Percentiles rank a stretch among this genome's conserved stretches.
Conservation (phyloP, 2,797 vertebrate genomes). For the Scarus forsteni region DNA sequence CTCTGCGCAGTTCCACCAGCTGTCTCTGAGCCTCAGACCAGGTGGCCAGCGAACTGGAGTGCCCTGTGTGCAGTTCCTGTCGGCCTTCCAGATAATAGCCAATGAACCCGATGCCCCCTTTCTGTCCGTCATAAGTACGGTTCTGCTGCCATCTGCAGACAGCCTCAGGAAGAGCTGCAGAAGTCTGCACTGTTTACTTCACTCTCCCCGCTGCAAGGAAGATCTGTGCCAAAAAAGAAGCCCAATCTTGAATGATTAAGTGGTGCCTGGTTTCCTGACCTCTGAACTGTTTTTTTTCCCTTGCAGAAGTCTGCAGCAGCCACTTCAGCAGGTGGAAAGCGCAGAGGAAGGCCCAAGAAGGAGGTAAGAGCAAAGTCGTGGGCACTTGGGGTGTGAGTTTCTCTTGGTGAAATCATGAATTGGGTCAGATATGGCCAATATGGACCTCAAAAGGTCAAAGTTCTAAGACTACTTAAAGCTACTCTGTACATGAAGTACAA, state of each 20-base stretch:
- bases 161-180: slow-evolving; percentile 9
- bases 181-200: slow-evolving; percentile 24
- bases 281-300: slow-evolving; percentile 1
- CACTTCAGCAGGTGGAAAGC: slow-evolving; percentile 88
- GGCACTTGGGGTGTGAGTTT: too few relatives aligned
- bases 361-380: slow-evolving; percentile 79
- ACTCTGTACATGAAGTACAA: too few relatives aligned
- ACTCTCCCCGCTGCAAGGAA: too few relatives aligned
- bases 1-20: slow-evolving; percentile 81
- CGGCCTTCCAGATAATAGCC: slow-evolving; percentile 86
- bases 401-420: too few relatives aligned
- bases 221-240: background rate
- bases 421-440: too few relatives aligned
- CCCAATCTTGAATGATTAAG: slow-evolving; percentile 1
- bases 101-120: slow-evolving; percentile 85
- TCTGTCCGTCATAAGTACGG: slow-evolving; percentile 56
- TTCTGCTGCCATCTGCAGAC: slow-evolving; percentile 79
- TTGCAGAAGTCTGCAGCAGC: slow-evolving; percentile 88
- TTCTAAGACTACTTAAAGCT: too few relatives aligned
- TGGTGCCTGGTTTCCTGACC: too few relatives aligned
- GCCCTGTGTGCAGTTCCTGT: slow-evolving; percentile 86
- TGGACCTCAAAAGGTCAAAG: too few relatives aligned
- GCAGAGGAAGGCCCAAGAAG: slow-evolving; percentile 96
- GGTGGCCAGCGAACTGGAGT: slow-evolving; percentile 86
- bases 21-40: slow-evolving; percentile 86